Evolutionary conservation across 2,113 vertebrate species (phyloP).

Genomic region (Bubalus kerabau): DNA sequence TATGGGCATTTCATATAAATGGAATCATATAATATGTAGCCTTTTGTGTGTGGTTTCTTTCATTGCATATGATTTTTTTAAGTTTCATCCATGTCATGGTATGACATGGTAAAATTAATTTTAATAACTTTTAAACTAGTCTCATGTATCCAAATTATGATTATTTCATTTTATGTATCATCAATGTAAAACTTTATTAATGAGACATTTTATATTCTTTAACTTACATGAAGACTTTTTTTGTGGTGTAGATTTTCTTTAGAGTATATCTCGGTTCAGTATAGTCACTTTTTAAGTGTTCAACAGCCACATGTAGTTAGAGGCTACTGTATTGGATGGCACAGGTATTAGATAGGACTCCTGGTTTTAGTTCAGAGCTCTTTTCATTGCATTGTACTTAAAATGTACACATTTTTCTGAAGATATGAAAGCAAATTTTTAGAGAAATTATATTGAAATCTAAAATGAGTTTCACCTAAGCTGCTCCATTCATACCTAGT

Average conservation of each 20-base stretch:
- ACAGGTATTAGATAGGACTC: background rate
- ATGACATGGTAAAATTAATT: background rate
- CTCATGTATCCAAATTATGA: background rate
- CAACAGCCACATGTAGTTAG: background rate
- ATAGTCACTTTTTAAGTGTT: background rate
- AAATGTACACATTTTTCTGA: background rate
- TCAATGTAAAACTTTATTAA: background rate
- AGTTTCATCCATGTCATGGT: background rate
- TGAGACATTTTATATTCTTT: background rate
- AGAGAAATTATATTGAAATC: background rate
- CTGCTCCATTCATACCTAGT: background rate
- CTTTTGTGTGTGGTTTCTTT: slow-evolving; percentile 7
- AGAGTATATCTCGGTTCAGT: background rate
- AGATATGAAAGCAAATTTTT: background rate
- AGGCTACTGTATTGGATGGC: background rate
- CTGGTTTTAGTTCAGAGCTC: background rate
- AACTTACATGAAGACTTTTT: background rate
- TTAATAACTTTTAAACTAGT: background rate
- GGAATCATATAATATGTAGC: background rate
- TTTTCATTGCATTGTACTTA: background rate
- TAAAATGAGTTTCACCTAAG: background rate
- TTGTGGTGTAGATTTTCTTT: background rate
- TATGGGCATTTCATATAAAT: background rate
- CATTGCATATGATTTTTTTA: background rate
- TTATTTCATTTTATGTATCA: background rate